Percentiles rank a stretch among this genome's conserved stretches.
These are phyloP conservation scores for Chloropsis cyanopogon DNA, from an alignment of 2,113 vertebrate genomes.

Conservation along the genomic window DNA sequence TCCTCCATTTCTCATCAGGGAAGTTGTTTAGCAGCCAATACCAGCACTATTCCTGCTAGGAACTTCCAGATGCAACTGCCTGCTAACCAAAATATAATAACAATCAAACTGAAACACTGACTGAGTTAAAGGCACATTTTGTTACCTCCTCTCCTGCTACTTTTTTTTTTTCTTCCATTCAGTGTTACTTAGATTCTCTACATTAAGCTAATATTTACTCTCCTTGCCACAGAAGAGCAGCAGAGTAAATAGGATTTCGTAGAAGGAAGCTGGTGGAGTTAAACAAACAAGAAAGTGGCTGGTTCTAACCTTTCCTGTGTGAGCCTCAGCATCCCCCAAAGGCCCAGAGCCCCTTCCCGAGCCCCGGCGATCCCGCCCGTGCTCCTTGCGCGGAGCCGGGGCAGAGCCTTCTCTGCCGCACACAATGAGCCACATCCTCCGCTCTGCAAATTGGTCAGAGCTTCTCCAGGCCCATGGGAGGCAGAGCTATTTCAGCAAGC, in stretches of 20 bases:
- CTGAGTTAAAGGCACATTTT: not conserved
- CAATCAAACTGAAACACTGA: not conserved
- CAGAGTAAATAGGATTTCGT: conserved; percentile 54
- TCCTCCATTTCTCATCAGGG: not conserved
- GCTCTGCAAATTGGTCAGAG: not conserved
- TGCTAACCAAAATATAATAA: not conserved
- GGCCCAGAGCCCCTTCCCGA: not conserved
- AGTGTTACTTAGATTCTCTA: conserved; percentile 46
- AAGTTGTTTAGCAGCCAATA: not conserved
- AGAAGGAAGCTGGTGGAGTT: conserved; percentile 43
- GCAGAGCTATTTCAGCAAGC: not conserved
- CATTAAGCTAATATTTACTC: conserved; percentile 65
- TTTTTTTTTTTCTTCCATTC: not conserved
- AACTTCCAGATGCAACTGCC: not conserved
- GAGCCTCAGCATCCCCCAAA: conserved; percentile 2
- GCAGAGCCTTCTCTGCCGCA: not conserved
- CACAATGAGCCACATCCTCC: not conserved
- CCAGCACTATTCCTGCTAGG: not conserved
- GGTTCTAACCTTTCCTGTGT: conserved; percentile 15
- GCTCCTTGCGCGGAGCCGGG: not conserved
- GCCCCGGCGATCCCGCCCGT: not conserved
- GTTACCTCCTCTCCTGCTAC: not conserved
- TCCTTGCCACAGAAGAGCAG: conserved; percentile 51
- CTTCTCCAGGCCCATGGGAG: not conserved
- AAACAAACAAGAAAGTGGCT: conserved; percentile 44